These are phyloP conservation scores for Stegana nigrithorax DNA, from an alignment of 2,888 invertebrate genomes.

Conservation along the genomic window DNA sequence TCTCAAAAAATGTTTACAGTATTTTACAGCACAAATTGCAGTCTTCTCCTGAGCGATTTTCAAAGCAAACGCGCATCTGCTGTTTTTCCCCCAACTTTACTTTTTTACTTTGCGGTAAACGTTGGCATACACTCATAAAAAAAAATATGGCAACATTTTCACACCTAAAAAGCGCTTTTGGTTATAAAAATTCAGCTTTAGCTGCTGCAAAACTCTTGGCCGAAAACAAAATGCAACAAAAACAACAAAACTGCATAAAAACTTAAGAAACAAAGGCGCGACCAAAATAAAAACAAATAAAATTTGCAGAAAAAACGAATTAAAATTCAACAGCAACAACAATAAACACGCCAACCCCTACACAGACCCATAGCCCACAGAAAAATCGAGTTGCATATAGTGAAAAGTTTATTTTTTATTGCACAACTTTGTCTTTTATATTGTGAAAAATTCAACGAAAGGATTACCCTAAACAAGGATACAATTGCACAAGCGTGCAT, in stretches of 20 bases:
- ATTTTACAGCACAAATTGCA: too few species aligned
- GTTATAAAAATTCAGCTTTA: constrained; percentile 14
- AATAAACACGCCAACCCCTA: too few species aligned
- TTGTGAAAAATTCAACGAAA: constrained; percentile 14
- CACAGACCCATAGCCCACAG: too few species aligned
- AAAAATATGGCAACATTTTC: constrained; percentile 9
- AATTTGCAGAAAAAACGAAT: too few species aligned
- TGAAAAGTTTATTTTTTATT: constrained; percentile 5
- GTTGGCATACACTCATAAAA: not conserved
- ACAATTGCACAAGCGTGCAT: constrained; percentile 3
- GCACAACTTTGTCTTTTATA: constrained; percentile 16
- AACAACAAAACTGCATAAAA: constrained; percentile 10
- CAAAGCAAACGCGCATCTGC: too few species aligned
- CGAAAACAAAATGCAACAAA: not conserved
- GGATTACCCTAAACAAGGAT: constrained; percentile 16
- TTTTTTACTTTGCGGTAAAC: too few species aligned
- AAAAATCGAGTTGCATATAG: not conserved
- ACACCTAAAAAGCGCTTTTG: constrained; percentile 9
- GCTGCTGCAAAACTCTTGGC: constrained; percentile 2
- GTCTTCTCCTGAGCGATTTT: too few species aligned
- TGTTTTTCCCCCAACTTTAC: too few species aligned
- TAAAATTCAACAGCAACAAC: not conserved
- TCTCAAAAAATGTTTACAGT: too few species aligned
- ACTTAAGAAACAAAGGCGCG: constrained; percentile 2
- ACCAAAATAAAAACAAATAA: not conserved